Conservation (phyloP, 2,888 invertebrate species). For the Cephonodes hylas region DNA sequence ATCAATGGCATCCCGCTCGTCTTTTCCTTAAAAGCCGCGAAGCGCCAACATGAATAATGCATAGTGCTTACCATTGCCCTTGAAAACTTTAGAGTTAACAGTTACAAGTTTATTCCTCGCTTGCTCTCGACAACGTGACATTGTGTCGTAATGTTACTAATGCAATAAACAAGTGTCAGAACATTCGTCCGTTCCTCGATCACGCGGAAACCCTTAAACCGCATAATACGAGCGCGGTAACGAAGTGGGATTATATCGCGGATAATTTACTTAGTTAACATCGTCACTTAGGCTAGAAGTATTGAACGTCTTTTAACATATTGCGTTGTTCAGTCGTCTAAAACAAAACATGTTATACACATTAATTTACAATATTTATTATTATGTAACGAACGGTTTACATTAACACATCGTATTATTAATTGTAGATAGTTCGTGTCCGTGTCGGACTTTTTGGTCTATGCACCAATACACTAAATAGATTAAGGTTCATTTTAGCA, state of each 20-base stretch:
- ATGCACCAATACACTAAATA: no score
- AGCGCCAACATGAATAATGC: slow-evolving; percentile 5
- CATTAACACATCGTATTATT: no score
- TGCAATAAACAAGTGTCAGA: slow-evolving; percentile 6
- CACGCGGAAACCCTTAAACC: slow-evolving; percentile 10
- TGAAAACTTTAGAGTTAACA: slow-evolving; percentile 1
- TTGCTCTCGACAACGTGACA: not conserved
- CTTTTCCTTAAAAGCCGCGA: not conserved
- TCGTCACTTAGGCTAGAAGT: not conserved
- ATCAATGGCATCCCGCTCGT: not conserved
- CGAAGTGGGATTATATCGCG: not conserved
- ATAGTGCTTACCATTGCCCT: not conserved
- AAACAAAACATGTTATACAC: no score
- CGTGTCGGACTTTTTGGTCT: no score
- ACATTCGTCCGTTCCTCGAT: slow-evolving; percentile 1
- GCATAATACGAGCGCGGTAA: slow-evolving; percentile 6
- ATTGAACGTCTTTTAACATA: not conserved
- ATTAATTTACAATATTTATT: no score
- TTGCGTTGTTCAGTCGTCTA: not conserved
- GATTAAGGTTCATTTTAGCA: no score
- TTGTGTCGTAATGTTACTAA: slow-evolving; percentile 1
- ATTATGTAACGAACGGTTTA: no score
- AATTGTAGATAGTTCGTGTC: no score
- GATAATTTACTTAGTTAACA: slow-evolving; percentile 1
- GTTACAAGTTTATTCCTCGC: not conserved